Percentiles rank a stretch among this genome's conserved stretches.
Conservation (phyloP, 2,797 vertebrate genomes). For the Cephalopachus bancanus region DNA sequence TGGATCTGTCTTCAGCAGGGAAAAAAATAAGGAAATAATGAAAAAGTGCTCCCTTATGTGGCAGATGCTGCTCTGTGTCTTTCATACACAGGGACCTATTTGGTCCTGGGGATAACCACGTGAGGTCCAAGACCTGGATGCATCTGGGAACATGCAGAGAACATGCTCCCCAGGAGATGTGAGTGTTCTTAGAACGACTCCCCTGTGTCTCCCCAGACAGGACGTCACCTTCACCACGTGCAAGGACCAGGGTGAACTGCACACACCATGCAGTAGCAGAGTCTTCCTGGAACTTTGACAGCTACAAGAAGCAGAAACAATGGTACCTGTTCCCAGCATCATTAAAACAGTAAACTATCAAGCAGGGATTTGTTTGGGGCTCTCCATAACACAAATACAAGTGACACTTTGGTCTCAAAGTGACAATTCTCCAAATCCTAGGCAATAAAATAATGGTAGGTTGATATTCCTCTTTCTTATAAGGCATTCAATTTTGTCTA, state of each 20-base stretch:
- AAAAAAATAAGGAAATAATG: not conserved
- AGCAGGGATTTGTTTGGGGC: not conserved
- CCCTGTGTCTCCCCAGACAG: not conserved
- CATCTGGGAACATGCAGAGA: not conserved
- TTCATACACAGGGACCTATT: not conserved
- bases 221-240: not conserved
- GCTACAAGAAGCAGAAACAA: constrained; percentile 42
- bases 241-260: not conserved
- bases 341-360: not conserved
- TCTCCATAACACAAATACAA: not conserved
- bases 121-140: too few species aligned
- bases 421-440: not conserved
- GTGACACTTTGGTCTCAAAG: not conserved
- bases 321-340: not conserved
- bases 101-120: accelerated
- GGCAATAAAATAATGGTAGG: not conserved
- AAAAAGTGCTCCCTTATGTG: not conserved
- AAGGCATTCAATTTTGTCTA: not conserved
- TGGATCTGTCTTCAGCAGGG: too few species aligned
- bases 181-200: not conserved
- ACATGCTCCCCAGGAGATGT: accelerated
- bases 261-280: not conserved
- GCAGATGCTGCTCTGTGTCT: too few species aligned
- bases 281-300: not conserved
- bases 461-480: not conserved